Evolutionary conservation across 2,797 vertebrate species (phyloP).

Genomic region (Antennarius maculatus): DNA sequence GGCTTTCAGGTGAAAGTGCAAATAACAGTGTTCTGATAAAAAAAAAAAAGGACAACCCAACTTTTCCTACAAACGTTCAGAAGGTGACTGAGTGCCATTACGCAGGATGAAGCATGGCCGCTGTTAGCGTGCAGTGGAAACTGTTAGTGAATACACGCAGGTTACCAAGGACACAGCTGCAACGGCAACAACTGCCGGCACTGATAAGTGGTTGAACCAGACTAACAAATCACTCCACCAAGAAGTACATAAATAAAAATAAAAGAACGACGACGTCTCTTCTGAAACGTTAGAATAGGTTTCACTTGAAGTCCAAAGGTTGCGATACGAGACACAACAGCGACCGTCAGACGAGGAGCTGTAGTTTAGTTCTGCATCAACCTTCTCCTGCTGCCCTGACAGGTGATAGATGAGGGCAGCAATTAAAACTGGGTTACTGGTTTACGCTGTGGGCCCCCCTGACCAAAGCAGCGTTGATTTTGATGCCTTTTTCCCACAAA

Average conservation of each 20-base stretch:
- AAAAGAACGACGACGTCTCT: not conserved
- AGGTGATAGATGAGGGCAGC: slow-evolving; percentile 79
- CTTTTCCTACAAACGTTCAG: slow-evolving; percentile 27
- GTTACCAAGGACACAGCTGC: slow-evolving; percentile 59
- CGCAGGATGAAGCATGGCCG: slow-evolving; percentile 20
- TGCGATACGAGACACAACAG: slow-evolving; percentile 33
- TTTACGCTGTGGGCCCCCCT: slow-evolving; percentile 71
- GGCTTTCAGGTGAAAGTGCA: slow-evolving; percentile 67
- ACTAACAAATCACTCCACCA: slow-evolving; percentile 39
- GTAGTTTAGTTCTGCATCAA: slow-evolving; percentile 69
- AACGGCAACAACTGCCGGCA: slow-evolving; percentile 46
- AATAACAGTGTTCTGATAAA: slow-evolving; percentile 57
- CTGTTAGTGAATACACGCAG: slow-evolving; percentile 44
- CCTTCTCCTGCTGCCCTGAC: slow-evolving; percentile 61
- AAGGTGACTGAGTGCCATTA: slow-evolving; percentile 23
- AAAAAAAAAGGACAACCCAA: slow-evolving; percentile 27
- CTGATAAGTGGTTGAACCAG: slow-evolving; percentile 53
- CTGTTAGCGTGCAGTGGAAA: slow-evolving; percentile 16
- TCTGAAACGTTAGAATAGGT: not conserved
- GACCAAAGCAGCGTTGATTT: slow-evolving; percentile 70
- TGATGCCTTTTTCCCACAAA: slow-evolving; percentile 71
- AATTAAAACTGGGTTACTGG: slow-evolving; percentile 87
- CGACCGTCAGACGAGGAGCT: slow-evolving; percentile 46
- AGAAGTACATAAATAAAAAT: not conserved
- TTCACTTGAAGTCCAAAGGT: slow-evolving; percentile 25